phyloP scores from a whole-genome alignment of 2,113 vertebrate genomes.

The Percopsis transmontana region DNA sequence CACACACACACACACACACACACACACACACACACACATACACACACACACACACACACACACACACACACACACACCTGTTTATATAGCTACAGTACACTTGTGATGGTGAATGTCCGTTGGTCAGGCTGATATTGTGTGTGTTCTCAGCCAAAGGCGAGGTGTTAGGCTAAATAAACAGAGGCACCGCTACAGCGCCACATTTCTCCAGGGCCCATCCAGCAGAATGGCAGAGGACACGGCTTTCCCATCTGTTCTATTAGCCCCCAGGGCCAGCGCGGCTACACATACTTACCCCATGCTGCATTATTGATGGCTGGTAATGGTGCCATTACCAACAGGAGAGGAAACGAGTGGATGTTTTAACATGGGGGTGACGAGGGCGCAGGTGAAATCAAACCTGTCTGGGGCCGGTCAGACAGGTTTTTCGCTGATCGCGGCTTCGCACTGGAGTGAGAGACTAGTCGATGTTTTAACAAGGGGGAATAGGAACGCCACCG shows the following conservation, averaged over 20 bases:
- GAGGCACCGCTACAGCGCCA: conserved; percentile 65
- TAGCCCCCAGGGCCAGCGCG: conserved; percentile 68
- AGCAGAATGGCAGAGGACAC: conserved; percentile 72
- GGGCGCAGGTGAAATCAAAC: conserved; percentile 18
- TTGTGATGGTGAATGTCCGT: conserved; percentile 3
- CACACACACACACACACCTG: no score
- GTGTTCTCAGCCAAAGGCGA: conserved; percentile 59
- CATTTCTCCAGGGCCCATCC: conserved; percentile 60
- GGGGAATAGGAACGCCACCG: neutral
- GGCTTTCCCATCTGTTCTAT: conserved; percentile 78
- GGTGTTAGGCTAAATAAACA: conserved; percentile 71
- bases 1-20: no score
- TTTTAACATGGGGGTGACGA: conserved; percentile 73
- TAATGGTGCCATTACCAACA: conserved; percentile 84
- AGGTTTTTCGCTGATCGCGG: neutral
- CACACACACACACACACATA: no score
- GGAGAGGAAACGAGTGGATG: conserved; percentile 65
- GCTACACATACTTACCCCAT: conserved; percentile 80
- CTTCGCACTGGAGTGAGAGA: neutral
- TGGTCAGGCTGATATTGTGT: conserved; percentile 33
- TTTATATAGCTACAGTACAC: neutral
- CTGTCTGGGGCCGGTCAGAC: neutral
- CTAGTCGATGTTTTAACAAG: neutral
- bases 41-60: no score
- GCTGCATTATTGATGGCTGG: conserved; percentile 87